Conservation (phyloP, 2,797 vertebrate species). For the Neosalanx taihuensis region DNA sequence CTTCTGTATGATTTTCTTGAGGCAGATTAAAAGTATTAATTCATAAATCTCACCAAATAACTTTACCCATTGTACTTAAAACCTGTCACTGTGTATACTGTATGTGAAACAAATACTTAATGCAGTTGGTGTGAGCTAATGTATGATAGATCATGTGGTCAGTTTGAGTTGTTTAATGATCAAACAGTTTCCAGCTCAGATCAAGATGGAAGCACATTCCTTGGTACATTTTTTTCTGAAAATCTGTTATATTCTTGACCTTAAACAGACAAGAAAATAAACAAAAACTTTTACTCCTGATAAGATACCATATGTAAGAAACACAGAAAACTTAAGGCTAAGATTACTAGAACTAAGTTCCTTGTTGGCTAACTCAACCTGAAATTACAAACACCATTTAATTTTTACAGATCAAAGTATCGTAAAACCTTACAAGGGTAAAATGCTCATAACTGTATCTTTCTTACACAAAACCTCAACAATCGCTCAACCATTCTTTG, state of each 20-base stretch:
- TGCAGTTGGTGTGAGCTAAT: no score
- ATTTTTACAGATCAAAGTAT: not conserved
- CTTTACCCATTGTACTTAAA: not conserved
- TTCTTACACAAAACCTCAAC: not conserved
- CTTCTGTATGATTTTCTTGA: not conserved
- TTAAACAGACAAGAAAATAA: not conserved
- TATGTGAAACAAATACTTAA: no score
- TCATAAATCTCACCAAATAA: no score
- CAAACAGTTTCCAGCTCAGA: not conserved
- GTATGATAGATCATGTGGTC: not conserved
- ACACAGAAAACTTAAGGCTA: not conserved
- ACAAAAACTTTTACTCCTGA: not conserved
- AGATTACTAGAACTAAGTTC: not conserved
- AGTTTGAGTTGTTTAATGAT: not conserved
- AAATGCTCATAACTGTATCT: not conserved
- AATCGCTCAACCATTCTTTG: not conserved
- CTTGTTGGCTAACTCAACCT: not conserved
- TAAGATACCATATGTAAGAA: not conserved
- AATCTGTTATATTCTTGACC: not conserved
- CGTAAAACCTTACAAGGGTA: not conserved
- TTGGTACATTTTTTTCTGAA: not conserved
- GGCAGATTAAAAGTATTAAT: not conserved
- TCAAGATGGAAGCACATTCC: not conserved
- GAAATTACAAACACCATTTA: not conserved
- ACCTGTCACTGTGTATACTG: not conserved